Evolutionary conservation across 2,113 vertebrate genomes (phyloP), one percentile per base, ranked within the genome.

Genomic region (Cyanistes caeruleus): DNA sequence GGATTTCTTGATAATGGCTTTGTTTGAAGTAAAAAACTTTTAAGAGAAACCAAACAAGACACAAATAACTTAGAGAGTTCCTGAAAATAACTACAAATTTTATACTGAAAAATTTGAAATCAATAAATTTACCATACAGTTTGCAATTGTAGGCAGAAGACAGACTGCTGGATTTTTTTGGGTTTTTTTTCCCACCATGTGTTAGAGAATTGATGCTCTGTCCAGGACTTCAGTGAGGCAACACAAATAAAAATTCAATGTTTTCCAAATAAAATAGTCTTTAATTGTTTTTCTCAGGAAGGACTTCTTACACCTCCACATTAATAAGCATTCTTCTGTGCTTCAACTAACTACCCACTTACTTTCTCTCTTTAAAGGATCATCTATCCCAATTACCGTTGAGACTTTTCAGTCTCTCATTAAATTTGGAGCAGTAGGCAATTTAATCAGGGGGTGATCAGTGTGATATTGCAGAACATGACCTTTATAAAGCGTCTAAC

Each of bases 361-460:
- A 80, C 72, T 96, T 84, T 90, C n/a, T 84, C 60, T 89, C 64
- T 95, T 87, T 74, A 88, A 92, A 95, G 76, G 95, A 92, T 89
- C 1, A 31, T 27, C 91, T 93, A 33, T 89, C 86, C 93, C 94
- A 89, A 82, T 89, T 96, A 92, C 72, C 93, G 95, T 90, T 94
- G 95, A 96, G 86, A 84, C 87, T 97, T 97, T 96, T 94, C 51
- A 69, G 93, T 96, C 46, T 93, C 64, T 92, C 87, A 94, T 96
- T 95, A 97, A 88, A 87, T 97, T 92, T 18, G 9, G 72, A 93
- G 85, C 79, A 90, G 43, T 67, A 84, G 65, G 68, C 77, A 84
- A 87, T 93, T 96, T 90, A 90, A 93, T 93, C 83, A 93, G 87
- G 85, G 72, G n/a, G 44, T 77, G 70, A 90, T 86, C 84, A 73